These are phyloP conservation scores for Villa cingulata DNA, from an alignment of 2,888 invertebrate species.

Conservation along the genomic window DNA sequence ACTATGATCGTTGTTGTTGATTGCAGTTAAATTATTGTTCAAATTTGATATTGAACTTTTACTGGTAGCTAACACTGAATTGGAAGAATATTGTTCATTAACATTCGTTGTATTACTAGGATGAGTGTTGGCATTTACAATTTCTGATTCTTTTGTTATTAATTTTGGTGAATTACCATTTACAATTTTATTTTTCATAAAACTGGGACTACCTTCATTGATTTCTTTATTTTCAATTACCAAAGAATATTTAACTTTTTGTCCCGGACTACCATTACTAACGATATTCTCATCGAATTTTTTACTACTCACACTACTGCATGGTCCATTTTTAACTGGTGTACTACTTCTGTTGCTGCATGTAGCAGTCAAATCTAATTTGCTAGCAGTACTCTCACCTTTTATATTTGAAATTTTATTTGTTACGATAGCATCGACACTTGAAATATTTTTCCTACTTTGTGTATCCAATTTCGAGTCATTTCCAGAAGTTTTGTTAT, in stretches of 20 bases:
- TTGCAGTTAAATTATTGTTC: slow-evolving; percentile 7
- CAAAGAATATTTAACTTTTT: neutral
- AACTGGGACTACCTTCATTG: neutral
- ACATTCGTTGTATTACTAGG: neutral
- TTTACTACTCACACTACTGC: neutral
- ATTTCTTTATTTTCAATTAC: slow-evolving; percentile 1
- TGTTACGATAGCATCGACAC: neutral
- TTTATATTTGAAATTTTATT: neutral
- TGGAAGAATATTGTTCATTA: neutral
- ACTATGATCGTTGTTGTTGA: slow-evolving; percentile 12
- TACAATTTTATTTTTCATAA: neutral
- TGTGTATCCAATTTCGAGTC: slow-evolving; percentile 2
- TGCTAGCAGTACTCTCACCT: neutral
- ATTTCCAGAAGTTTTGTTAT: neutral
- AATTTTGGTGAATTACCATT: slow-evolving; percentile 1
- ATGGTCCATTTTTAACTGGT: neutral
- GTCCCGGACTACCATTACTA: slow-evolving; percentile 5
- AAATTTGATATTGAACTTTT: slow-evolving; percentile 5
- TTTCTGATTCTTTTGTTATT: neutral
- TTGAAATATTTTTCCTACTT: neutral
- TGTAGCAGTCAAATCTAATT: neutral
- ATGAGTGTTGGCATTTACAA: neutral
- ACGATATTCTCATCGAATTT: neutral
- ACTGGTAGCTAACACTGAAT: neutral
- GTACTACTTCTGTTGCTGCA: too few relatives aligned